A percentile compares a stretch with the other conserved stretches of the same genome.
These are phyloP conservation scores for Creontiades dilutus DNA, from an alignment of 2,888 invertebrate genomes.

Conservation along the genomic window DNA sequence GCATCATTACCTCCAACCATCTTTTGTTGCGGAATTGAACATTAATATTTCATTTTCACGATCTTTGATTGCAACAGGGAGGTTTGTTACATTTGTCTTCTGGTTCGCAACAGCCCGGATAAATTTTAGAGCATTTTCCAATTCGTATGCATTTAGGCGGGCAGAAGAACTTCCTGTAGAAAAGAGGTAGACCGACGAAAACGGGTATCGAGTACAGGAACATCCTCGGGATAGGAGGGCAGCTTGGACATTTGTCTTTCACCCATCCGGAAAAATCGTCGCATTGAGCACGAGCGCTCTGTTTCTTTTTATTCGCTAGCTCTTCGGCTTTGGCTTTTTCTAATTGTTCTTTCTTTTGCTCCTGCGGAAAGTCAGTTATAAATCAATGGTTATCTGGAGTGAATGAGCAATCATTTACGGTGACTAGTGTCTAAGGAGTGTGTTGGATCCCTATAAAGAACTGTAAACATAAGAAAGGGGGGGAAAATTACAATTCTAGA, in stretches of 20 bases:
- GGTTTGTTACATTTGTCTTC: slow-evolving; percentile 34
- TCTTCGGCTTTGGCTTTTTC: not conserved
- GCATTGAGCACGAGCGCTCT: not conserved
- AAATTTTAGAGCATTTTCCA: slow-evolving; percentile 61
- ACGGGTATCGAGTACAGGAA: slow-evolving; percentile 62
- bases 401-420: too few relatives aligned
- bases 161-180: slow-evolving; percentile 50
- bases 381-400: too few relatives aligned
- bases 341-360: not conserved
- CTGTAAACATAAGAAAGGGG: too few relatives aligned
- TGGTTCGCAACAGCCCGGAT: slow-evolving; percentile 62
- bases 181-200: slow-evolving; percentile 50
- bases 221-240: slow-evolving; percentile 66
- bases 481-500: too few relatives aligned
- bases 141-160: slow-evolving; percentile 52
- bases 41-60: too few relatives aligned
- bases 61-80: slow-evolving; percentile 56
- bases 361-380: too few relatives aligned
- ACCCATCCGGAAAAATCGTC: slow-evolving; percentile 50
- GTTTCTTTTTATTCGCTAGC: slow-evolving; percentile 14
- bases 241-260: slow-evolving; percentile 66
- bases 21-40: too few relatives aligned
- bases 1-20: too few relatives aligned
- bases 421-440: too few relatives aligned
- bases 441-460: too few relatives aligned